Conservation (phyloP, 2,888 invertebrate genomes). For the Lycophotia porphyrea region DNA sequence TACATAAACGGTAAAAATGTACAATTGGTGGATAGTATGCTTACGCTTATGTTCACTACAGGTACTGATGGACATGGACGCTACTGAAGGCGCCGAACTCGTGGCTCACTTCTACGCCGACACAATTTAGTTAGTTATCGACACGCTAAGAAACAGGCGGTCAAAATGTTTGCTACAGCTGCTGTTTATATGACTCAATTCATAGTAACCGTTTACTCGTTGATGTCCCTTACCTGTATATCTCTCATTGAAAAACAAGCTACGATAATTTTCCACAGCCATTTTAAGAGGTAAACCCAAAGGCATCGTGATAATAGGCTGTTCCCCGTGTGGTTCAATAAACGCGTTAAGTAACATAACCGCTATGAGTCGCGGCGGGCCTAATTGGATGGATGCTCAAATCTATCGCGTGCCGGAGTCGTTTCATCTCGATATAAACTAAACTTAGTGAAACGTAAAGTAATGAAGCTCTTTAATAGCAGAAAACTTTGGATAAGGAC, state of each 20-base stretch:
- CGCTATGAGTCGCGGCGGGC: not conserved
- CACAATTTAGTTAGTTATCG: not conserved
- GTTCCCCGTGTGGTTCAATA: conserved; percentile 7
- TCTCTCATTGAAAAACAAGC: not conserved
- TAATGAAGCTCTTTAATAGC: not conserved
- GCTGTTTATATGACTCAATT: not conserved
- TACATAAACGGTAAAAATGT: not conserved
- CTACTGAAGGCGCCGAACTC: not conserved
- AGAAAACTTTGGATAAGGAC: not conserved
- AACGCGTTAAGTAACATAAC: conserved; percentile 16
- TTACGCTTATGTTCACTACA: not conserved
- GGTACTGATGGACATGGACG: not conserved
- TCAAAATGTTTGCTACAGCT: not conserved
- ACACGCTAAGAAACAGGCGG: not conserved
- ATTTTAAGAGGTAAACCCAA: not conserved
- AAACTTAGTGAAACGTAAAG: not conserved
- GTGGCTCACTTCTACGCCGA: not conserved
- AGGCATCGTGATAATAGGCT: conserved; percentile 21
- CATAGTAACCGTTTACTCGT: not conserved
- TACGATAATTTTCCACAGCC: not conserved
- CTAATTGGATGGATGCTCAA: conserved; percentile 39
- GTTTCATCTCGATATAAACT: conserved; percentile 16
- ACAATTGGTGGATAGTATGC: not conserved
- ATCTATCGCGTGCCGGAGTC: conserved; percentile 23
- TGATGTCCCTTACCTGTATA: not conserved